A percentile compares a stretch with the other conserved stretches of the same genome.
These are phyloP conservation scores for Hydriomena furcata DNA, from an alignment of 2,888 invertebrate genomes.

Conservation along the genomic window DNA sequence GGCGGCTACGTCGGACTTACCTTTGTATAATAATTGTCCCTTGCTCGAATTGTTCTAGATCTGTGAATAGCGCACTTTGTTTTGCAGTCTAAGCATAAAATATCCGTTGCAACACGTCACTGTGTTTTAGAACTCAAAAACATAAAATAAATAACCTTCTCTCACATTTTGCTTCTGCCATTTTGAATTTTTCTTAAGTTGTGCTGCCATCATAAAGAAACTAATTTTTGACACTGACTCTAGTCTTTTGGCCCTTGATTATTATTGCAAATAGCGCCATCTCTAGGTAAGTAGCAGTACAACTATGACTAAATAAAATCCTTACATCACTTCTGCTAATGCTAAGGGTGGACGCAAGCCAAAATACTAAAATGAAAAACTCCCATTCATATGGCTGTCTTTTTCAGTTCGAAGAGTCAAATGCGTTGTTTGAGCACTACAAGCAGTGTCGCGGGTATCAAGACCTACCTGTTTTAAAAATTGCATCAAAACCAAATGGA, in stretches of 20 bases:
- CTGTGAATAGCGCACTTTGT: conserved; percentile 11
- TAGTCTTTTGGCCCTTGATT: conserved; percentile 6
- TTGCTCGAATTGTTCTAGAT: conserved; percentile 7
- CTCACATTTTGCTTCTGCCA: conserved; percentile 61
- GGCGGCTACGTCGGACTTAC: conserved; percentile 70
- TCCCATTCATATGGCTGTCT: too few relatives aligned
- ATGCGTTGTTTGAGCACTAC: too few relatives aligned
- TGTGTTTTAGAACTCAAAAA: conserved; percentile 56
- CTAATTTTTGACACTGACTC: neutral
- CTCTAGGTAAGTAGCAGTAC: conserved; percentile 5
- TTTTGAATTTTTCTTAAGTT: conserved; percentile 58
- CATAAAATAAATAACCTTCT: conserved; percentile 48
- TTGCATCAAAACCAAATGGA: too few relatives aligned
- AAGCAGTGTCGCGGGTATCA: too few relatives aligned
- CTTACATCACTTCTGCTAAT: too few relatives aligned
- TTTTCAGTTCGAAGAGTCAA: too few relatives aligned
- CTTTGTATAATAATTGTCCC: conserved; percentile 40
- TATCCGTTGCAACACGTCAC: conserved; percentile 75
- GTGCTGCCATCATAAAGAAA: conserved; percentile 41
- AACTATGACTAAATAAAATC: neutral
- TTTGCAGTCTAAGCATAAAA: conserved; percentile 46
- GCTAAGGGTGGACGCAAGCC: too few relatives aligned
- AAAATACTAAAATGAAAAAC: too few relatives aligned
- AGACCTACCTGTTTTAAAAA: too few relatives aligned
- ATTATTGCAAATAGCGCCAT: conserved; percentile 2